Conservation (phyloP, 1,140 invertebrate genomes). For the Asobara japonica region DNA sequence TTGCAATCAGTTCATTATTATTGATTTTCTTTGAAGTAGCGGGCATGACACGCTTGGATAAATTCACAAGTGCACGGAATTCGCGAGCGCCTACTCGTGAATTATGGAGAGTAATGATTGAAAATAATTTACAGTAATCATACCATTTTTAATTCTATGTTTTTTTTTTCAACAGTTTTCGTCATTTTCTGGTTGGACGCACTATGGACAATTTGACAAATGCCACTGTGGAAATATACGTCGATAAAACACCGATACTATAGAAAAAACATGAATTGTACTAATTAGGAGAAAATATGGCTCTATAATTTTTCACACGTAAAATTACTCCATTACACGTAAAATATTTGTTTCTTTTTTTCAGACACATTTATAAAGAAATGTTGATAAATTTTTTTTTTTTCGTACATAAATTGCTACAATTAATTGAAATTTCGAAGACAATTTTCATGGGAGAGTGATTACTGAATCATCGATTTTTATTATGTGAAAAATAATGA, state of each 20-base stretch:
- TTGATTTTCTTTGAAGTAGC: background rate
- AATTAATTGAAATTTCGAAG: too few relatives aligned
- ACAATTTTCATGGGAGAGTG: too few relatives aligned
- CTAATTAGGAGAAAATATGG: background rate
- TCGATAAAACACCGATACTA: slow-evolving; percentile 3
- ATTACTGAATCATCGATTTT: too few relatives aligned
- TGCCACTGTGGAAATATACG: background rate
- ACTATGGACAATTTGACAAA: background rate
- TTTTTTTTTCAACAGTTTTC: background rate
- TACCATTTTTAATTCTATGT: background rate
- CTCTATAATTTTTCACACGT: background rate
- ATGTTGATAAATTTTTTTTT: too few relatives aligned
- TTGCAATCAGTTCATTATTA: slow-evolving; percentile 2
- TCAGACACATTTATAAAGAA: background rate
- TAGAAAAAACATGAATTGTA: background rate
- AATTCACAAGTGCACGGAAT: background rate
- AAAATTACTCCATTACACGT: background rate
- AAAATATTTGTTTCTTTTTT: background rate
- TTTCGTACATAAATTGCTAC: too few relatives aligned
- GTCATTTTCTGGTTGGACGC: background rate
- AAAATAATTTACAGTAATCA: background rate
- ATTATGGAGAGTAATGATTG: background rate
- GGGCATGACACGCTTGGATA: background rate
- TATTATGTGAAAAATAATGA: too few relatives aligned
- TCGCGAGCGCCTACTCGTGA: background rate